A percentile compares a stretch with the other conserved stretches of the same genome.
phyloP scores from a whole-genome alignment of 2,888 invertebrate genomes.

The Drosophila monieri region DNA sequence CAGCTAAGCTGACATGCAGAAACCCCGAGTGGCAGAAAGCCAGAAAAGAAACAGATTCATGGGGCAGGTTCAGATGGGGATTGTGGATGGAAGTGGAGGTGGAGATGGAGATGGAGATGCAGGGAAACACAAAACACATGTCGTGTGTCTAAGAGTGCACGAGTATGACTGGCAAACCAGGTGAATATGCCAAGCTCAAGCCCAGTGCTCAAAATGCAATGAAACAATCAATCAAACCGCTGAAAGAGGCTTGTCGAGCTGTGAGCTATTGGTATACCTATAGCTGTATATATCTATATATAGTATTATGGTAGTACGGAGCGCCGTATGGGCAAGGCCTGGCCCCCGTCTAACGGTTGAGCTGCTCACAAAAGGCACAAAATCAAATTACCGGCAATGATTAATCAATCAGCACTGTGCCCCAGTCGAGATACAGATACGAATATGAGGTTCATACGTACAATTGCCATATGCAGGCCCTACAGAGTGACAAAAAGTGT shows the following conservation, averaged over 20 bases:
- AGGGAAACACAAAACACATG: constrained; percentile 53
- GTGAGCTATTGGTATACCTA: constrained; percentile 1
- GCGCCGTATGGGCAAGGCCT: constrained; percentile 5
- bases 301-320: constrained; percentile 6
- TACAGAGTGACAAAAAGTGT: constrained; percentile 5
- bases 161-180: constrained; percentile 54
- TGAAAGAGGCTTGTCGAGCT: constrained; percentile 66
- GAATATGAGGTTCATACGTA: constrained; percentile 16
- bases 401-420: constrained; percentile 76
- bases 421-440: constrained; percentile 11
- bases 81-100: not conserved
- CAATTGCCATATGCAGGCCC: constrained; percentile 30
- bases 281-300: constrained; percentile 3
- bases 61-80: constrained; percentile 5
- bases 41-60: constrained; percentile 18
- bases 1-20: constrained; percentile 54
- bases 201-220: constrained; percentile 69
- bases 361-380: constrained; percentile 65
- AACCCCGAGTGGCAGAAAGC: constrained; percentile 16
- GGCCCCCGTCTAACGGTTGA: constrained; percentile 64
- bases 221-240: constrained; percentile 75
- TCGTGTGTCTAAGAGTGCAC: constrained; percentile 41
- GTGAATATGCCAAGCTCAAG: constrained; percentile 63
- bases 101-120: constrained; percentile 6
- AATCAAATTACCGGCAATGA: constrained; percentile 78